A percentile compares a stretch with the other conserved stretches of the same genome.
Evolutionary conservation across 2,888 invertebrate genomes (phyloP).

Genomic region (Papilio protenor): DNA sequence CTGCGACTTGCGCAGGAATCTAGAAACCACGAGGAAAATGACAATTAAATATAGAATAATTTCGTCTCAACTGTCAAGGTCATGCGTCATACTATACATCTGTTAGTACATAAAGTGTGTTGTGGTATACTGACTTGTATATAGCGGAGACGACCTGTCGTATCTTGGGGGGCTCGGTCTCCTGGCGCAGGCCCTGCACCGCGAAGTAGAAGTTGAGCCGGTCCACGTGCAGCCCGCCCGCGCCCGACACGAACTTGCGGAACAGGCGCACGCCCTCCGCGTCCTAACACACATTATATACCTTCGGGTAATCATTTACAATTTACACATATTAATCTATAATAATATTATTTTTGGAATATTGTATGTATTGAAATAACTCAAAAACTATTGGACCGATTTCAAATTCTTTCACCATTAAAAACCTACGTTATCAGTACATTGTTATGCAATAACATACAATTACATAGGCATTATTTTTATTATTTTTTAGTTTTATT

Average conservation of each 20-base stretch:
- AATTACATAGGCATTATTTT: too few species aligned
- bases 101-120: background rate
- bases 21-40: conserved; percentile 52
- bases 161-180: conserved; percentile 84
- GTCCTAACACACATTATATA: conserved; percentile 80
- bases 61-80: background rate
- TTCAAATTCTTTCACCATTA: too few species aligned
- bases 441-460: too few species aligned
- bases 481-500: too few species aligned
- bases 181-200: conserved; percentile 93
- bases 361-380: too few species aligned
- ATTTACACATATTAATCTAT: too few species aligned
- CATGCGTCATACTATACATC: too few species aligned
- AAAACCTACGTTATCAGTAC: too few species aligned
- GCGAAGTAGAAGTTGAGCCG: conserved; percentile 97
- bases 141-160: conserved; percentile 93
- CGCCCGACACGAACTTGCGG: conserved; percentile 91
- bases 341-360: too few species aligned
- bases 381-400: too few species aligned
- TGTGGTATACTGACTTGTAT: conserved; percentile 85
- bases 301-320: background rate
- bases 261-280: conserved; percentile 95
- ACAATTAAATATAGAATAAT: background rate
- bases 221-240: conserved; percentile 91
- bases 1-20: conserved; percentile 91